phyloP scores from a whole-genome alignment of 2,113 vertebrate genomes.

The Pelecanus crispus region DNA sequence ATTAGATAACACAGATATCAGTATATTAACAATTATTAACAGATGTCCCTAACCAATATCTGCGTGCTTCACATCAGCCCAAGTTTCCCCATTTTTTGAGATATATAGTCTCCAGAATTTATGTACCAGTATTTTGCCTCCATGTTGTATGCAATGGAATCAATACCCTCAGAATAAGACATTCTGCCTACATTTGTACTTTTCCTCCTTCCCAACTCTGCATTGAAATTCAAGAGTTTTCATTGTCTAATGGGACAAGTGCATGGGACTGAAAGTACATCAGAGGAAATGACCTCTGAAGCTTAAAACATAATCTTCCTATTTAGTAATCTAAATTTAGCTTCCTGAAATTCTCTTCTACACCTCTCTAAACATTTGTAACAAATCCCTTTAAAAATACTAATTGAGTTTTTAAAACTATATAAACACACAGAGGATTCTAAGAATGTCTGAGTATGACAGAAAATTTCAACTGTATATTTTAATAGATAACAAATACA shows the following conservation, averaged over 20 bases:
- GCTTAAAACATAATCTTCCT: not conserved
- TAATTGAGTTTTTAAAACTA: not conserved
- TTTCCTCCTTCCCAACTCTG: not conserved
- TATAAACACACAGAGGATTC: not conserved
- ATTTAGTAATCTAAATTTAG: not conserved
- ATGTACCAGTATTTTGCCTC: not conserved
- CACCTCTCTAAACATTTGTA: not conserved
- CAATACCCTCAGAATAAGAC: not conserved
- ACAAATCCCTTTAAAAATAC: not conserved
- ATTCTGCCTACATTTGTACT: not conserved
- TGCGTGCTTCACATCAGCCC: not conserved
- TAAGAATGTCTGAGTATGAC: not conserved
- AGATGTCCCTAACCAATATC: not conserved
- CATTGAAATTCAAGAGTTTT: not conserved
- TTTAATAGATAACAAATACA: conserved; percentile 37
- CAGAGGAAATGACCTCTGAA: not conserved
- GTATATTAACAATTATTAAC: not conserved
- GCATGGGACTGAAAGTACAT: not conserved
- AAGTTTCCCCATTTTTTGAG: not conserved
- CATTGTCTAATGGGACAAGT: not conserved
- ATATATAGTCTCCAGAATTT: not conserved
- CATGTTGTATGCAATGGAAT: not conserved
- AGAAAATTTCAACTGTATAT: not conserved
- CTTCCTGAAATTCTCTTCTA: not conserved
- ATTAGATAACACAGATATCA: not conserved